Evolutionary conservation across 2,888 invertebrate species (phyloP), one percentile per base, ranked within the genome.

Genomic region (Drosophila percnosoma): DNA sequence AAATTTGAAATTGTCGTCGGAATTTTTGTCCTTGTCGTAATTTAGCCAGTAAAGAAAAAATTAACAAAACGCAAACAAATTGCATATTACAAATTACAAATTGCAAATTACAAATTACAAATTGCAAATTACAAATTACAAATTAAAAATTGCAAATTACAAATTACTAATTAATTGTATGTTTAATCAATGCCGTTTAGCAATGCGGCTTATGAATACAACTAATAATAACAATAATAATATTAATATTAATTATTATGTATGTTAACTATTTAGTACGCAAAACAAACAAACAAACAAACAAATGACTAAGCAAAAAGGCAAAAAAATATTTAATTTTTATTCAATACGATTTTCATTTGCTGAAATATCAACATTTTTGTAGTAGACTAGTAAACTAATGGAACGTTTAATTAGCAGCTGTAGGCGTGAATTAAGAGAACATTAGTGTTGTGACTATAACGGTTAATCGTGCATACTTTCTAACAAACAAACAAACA

Each of bases 371-470:
- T 54, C 54, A 61, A 53, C 59, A 64, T 82, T 78, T 79, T 69
- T 59, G 51, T 64, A 54, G 60, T 65, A 57, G 29, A 27, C 33
- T 31, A 10, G 31, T 10, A 0, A 70, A 49, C 24, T 40, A 61
- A 65, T 27, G 21, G 29, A 66, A 70, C 55, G 63, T 73, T 79
- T 69, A 60, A 67, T 67, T 67, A 80, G 71, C 75, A 78, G 71
- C 75, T 63, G 33, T 80, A 72, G 75, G 68, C 70, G 64, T 68
- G 84, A 81, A 71, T 55, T 78, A 83, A 82, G 87, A 73, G 78
- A 83, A 84, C 78, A 75, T 87, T 87, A 87, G 86, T 83, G 86
- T 87, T 87, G 86, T 87, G 86, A 87, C 83, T 84, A 83, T 74
- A 69, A 69, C 77, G 73, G 73, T 68, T 73, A 82, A 52, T 68